These are phyloP conservation scores for Acipenser transmontanus DNA, from an alignment of 2,797 vertebrate species.

Conservation along the genomic window DNA sequence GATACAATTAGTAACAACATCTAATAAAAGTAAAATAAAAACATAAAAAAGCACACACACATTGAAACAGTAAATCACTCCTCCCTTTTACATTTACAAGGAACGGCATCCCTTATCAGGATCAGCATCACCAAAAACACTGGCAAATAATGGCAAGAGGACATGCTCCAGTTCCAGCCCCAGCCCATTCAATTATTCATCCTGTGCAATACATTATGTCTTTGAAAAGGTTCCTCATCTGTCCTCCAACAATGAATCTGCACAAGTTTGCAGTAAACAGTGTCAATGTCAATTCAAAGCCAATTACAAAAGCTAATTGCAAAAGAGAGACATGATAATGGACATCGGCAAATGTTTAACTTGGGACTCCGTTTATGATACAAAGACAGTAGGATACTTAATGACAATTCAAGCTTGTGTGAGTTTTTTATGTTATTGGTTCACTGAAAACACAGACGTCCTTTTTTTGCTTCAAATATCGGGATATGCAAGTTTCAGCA, in stretches of 20 bases:
- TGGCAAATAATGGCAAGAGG: background rate
- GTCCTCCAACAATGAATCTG: slow-evolving; percentile 47
- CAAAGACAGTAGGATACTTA: slow-evolving; percentile 57
- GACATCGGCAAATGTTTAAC: slow-evolving; percentile 55
- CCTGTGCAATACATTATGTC: slow-evolving; percentile 7
- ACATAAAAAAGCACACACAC: too few relatives aligned
- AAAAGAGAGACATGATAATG: slow-evolving; percentile 47
- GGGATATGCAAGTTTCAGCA: too few relatives aligned
- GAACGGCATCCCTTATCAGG: background rate
- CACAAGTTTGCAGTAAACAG: slow-evolving; percentile 37
- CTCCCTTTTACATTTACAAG: too few relatives aligned
- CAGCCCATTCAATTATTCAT: slow-evolving; percentile 35
- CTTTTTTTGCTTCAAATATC: too few relatives aligned
- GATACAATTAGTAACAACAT: too few relatives aligned
- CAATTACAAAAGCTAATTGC: slow-evolving; percentile 56
- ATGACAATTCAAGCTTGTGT: slow-evolving; percentile 48
- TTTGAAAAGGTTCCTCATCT: slow-evolving; percentile 13
- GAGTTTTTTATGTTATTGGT: too few relatives aligned
- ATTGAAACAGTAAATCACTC: too few relatives aligned
- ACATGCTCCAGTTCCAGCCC: slow-evolving; percentile 30
- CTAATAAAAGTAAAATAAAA: too few relatives aligned
- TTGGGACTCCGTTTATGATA: slow-evolving; percentile 55
- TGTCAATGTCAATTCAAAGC: slow-evolving; percentile 53
- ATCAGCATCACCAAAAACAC: background rate
- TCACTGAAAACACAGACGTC: too few relatives aligned